A percentile compares a stretch with the other conserved stretches of the same genome.
These are phyloP conservation scores for Crotophaga sulcirostris DNA, from an alignment of 2,113 vertebrate genomes.

Conservation along the genomic window DNA sequence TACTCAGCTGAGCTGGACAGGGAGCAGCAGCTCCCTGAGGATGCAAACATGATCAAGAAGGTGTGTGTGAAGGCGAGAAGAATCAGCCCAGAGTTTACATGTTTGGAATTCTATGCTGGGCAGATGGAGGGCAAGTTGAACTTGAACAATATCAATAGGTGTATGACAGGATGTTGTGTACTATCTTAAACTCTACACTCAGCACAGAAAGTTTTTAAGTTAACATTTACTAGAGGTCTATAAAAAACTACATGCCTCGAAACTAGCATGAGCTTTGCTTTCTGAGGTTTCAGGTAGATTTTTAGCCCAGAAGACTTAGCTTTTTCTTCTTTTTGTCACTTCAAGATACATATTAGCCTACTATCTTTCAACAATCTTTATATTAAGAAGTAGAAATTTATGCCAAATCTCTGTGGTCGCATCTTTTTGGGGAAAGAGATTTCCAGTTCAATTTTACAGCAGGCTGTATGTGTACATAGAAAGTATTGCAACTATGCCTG, in stretches of 20 bases:
- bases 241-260: not conserved
- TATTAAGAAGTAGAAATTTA: not conserved
- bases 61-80: slow-evolving; percentile 68
- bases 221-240: not conserved
- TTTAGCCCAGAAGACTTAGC: not conserved
- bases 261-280: not conserved
- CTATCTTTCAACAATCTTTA: not conserved
- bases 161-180: slow-evolving; percentile 68
- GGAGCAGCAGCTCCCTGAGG: slow-evolving; percentile 63
- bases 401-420: not conserved
- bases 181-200: not conserved
- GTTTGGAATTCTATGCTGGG: slow-evolving; percentile 69
- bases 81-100: slow-evolving; percentile 73
- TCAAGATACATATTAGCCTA: not conserved
- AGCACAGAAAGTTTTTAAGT: not conserved
- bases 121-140: slow-evolving; percentile 82
- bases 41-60: slow-evolving; percentile 12
- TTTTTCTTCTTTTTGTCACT: not conserved
- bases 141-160: slow-evolving; percentile 80
- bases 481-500: not conserved
- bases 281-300: not conserved
- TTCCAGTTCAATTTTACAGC: not conserved
- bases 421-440: not conserved
- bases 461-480: not conserved
- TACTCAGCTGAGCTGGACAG: slow-evolving; percentile 41